phyloP scores from a whole-genome alignment of 2,888 invertebrate genomes.

The Temnothorax ravouxi region DNA sequence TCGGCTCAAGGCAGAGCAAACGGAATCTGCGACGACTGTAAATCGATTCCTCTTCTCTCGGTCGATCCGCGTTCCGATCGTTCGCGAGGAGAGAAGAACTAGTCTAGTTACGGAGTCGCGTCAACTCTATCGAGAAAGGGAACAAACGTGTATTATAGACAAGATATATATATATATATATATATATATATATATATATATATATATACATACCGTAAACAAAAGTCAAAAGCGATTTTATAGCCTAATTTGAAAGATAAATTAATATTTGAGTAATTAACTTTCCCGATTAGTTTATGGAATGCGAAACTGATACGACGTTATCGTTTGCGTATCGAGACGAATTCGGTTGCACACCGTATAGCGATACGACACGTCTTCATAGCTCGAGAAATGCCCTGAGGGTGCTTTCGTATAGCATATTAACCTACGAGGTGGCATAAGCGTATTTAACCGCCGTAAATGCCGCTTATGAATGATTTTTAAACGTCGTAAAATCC shows the following conservation, averaged over 20 bases:
- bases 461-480: conserved; percentile 40
- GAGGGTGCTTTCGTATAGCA: neutral
- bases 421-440: conserved; percentile 8
- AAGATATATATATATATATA: neutral
- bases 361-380: neutral
- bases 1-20: conserved; percentile 84
- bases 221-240: conserved; percentile 22
- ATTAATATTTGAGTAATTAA: conserved; percentile 13
- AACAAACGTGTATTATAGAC: conserved; percentile 17
- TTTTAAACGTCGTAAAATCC: conserved; percentile 35
- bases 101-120: conserved; percentile 36
- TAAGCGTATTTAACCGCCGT: conserved; percentile 22
- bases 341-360: conserved; percentile 8
- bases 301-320: neutral
- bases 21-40: conserved; percentile 84
- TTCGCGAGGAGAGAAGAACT: conserved; percentile 25
- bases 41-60: neutral
- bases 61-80: neutral
- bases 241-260: conserved; percentile 25
- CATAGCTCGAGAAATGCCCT: conserved; percentile 2
- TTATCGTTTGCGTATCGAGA: neutral
- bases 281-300: neutral
- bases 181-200: neutral
- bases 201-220: neutral
- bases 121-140: neutral